Evolutionary conservation across 2,797 vertebrate genomes (phyloP), one percentile per base, ranked within the genome.

Genomic region (Rachycentron canadum): DNA sequence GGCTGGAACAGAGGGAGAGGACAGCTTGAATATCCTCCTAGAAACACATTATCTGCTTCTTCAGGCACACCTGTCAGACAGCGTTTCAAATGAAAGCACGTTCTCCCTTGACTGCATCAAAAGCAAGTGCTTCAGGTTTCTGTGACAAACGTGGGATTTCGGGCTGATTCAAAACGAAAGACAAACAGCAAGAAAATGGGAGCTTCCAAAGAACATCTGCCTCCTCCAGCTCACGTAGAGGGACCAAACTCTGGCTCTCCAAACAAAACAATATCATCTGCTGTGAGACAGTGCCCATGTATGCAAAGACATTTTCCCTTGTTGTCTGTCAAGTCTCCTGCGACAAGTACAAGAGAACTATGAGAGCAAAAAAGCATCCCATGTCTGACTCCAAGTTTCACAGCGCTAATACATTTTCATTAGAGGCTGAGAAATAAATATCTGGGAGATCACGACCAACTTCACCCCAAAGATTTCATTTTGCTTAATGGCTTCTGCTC

Each of bases 61-160:
- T 82, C 85, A 83, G 82, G 81, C 87, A 77, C 90, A 93, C 85
- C 90, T 93, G 92, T 93, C 92, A 90, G 72, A 78, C 87, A 66
- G 79, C 69, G 63, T 89, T 85, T 89, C 65, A 86, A 88, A 89
- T 87, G 79, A 89, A 91, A 89, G 85, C 72, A 49, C 45, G 30
- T 73, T 73, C 76, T 89, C 78, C 82, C 78, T 53, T 45, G 56
- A 63, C 84, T 73, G 84, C 86, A 88, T 92, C 87, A 87, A 87
- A 90, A 83, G 65, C 58, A 26, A 65, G 72, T 32, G 75, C 71
- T 86, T 83, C 28, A 55, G 78, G 84, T 89, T 87, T 87, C 11
- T 9, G 59, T 74, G 83, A 83, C 88, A 91, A 90, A 91, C 40
- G 45, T 78, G 68, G 86, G 82, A 84, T 88, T 91, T 89, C 76